phyloP scores from a whole-genome alignment of 2,888 invertebrate genomes.

The Didymodactylos carnosus region DNA sequence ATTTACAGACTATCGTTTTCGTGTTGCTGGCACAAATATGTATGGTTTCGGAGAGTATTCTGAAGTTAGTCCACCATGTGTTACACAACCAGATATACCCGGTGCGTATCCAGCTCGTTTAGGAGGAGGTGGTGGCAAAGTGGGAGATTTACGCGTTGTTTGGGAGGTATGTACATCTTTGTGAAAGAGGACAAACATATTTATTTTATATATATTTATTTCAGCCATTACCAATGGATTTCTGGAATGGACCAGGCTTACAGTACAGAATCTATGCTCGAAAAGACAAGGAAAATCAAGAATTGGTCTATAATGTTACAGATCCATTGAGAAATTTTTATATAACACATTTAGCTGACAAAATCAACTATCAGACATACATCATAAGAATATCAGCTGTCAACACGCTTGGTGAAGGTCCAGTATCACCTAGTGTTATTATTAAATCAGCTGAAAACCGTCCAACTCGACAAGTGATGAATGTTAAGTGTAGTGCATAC shows the following conservation, averaged over 20 bases:
- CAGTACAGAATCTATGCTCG: conserved; percentile 5
- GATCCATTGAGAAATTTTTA: not conserved
- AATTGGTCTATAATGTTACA: not conserved
- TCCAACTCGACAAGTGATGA: conserved; percentile 11
- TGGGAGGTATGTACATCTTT: too few relatives aligned
- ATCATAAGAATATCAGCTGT: conserved; percentile 10
- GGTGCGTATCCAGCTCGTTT: not conserved
- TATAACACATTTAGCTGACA: not conserved
- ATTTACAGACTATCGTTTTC: conserved; percentile 12
- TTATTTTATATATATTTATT: too few relatives aligned
- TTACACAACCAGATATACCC: conserved; percentile 7
- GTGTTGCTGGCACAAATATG: conserved; percentile 2
- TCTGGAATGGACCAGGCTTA: conserved; percentile 12
- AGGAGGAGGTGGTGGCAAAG: conserved; percentile 13
- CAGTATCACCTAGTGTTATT: not conserved
- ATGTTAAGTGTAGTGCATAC: conserved; percentile 11
- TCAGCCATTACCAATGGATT: conserved; percentile 6
- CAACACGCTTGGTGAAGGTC: conserved; percentile 8
- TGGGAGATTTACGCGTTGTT: conserved; percentile 7
- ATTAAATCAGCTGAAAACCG: conserved; percentile 11
- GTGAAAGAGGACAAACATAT: too few relatives aligned
- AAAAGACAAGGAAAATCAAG: not conserved
- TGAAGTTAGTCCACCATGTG: conserved; percentile 1
- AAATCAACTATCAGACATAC: conserved; percentile 3
- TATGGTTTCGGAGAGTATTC: conserved; percentile 5